These are phyloP conservation scores for Polydrusus tereticollis DNA, from an alignment of 2,888 invertebrate species.

Conservation along the genomic window DNA sequence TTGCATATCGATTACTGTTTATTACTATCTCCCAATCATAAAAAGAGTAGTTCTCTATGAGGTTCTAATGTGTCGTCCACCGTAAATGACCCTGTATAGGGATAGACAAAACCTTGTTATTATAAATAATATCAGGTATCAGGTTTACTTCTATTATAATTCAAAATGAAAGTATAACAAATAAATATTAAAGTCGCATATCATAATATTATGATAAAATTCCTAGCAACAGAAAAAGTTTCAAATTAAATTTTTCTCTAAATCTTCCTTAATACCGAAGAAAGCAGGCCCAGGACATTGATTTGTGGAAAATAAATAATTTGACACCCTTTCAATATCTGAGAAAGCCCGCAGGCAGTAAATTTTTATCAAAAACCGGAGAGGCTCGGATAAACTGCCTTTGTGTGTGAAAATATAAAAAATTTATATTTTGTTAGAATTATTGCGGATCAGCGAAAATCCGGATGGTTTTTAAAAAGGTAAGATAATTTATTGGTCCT, in stretches of 20 bases:
- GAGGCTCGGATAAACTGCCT: conserved; percentile 5
- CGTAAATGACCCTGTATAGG: too few relatives aligned
- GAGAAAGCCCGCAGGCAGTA: conserved; percentile 5
- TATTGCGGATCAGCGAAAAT: neutral
- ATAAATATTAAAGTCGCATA: too few relatives aligned
- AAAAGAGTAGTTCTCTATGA: too few relatives aligned
- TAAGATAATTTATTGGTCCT: neutral
- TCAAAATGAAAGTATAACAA: too few relatives aligned
- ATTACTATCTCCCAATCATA: too few relatives aligned
- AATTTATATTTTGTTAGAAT: neutral
- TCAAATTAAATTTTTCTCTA: neutral
- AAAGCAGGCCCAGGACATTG: neutral
- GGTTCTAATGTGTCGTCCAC: too few relatives aligned
- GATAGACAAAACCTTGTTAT: too few relatives aligned
- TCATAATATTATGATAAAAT: neutral
- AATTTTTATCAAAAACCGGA: conserved; percentile 13
- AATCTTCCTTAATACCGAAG: neutral
- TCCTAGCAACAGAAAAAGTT: neutral
- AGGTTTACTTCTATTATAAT: too few relatives aligned
- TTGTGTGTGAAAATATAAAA: conserved; percentile 3
- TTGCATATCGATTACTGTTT: too few relatives aligned
- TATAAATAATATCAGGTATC: too few relatives aligned
- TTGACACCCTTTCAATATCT: conserved; percentile 9
- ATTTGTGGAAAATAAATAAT: conserved; percentile 13
- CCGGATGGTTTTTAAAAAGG: neutral